A percentile compares a stretch with the other conserved stretches of the same genome.
Conservation (phyloP, 2,113 vertebrate genomes). For the Urocolius indicus region DNA sequence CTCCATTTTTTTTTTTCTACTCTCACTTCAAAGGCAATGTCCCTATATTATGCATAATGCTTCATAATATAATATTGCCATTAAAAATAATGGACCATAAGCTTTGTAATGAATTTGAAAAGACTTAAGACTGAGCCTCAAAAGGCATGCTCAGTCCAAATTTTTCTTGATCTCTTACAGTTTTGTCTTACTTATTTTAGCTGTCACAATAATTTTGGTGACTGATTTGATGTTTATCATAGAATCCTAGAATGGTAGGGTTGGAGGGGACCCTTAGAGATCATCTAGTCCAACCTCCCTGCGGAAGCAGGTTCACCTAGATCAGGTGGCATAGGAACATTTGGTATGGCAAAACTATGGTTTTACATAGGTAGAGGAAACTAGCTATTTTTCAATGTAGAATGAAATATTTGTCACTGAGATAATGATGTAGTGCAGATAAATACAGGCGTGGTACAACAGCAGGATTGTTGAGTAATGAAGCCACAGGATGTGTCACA, state of each 20-base stretch:
- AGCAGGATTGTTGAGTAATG: background rate
- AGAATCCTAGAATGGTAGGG: background rate
- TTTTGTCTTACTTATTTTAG: background rate
- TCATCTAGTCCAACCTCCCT: background rate
- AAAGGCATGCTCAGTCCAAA: background rate
- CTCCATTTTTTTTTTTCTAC: background rate
- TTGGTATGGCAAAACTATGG: background rate
- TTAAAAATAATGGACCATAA: background rate
- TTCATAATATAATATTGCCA: rapidly evolving
- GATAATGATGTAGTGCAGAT: background rate
- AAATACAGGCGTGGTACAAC: background rate
- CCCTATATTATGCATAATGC: too few species aligned
- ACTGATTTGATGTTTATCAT: background rate
- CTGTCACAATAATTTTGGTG: background rate
- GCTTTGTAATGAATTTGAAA: background rate
- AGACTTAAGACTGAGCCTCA: background rate
- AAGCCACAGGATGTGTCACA: background rate
- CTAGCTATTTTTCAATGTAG: background rate
- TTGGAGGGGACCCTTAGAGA: background rate
- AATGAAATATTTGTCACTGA: background rate
- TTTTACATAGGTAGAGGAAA: background rate
- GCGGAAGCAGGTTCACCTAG: background rate
- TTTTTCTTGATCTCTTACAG: background rate
- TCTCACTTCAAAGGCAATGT: background rate
- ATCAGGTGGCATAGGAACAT: too few species aligned